Evolutionary conservation across 2,888 invertebrate genomes (phyloP).

Genomic region (Tenthredo scrophulariae): DNA sequence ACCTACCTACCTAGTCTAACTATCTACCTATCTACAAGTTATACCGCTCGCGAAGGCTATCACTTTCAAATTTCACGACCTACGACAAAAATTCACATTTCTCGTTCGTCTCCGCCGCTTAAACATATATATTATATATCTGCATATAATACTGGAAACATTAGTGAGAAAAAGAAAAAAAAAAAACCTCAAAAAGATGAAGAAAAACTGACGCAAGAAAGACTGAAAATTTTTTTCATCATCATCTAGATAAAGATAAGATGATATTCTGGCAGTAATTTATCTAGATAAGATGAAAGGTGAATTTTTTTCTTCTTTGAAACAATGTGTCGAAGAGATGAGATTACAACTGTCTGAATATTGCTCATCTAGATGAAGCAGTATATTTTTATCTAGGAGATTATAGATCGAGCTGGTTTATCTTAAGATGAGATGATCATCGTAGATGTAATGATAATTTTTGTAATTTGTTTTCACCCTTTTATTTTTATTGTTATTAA

Average conservation of each 20-base stretch:
- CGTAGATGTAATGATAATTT: not conserved
- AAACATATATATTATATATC: not conserved
- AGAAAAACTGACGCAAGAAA: not conserved
- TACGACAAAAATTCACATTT: slow-evolving; percentile 58
- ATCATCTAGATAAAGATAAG: not conserved
- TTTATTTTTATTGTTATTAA: not conserved
- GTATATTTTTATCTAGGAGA: not conserved
- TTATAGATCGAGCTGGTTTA: not conserved
- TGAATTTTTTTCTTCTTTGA: not conserved
- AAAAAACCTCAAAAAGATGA: not conserved
- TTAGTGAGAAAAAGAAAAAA: not conserved
- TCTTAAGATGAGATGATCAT: not conserved
- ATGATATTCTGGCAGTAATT: not conserved
- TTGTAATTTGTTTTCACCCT: not conserved
- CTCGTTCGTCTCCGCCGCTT: slow-evolving; percentile 42
- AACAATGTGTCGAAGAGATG: not conserved
- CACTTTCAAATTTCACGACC: slow-evolving; percentile 62
- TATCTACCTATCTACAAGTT: slow-evolving; percentile 5
- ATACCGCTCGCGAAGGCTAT: slow-evolving; percentile 55
- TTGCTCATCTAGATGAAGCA: not conserved
- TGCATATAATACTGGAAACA: not conserved
- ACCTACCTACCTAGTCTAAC: slow-evolving; percentile 43
- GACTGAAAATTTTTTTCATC: not conserved
- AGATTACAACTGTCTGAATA: not conserved
- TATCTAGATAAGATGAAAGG: not conserved